Percentiles rank a stretch among this genome's conserved stretches.
Evolutionary conservation across 1,140 invertebrate species (phyloP).

Genomic region (Ceratosolen solmsi): DNA sequence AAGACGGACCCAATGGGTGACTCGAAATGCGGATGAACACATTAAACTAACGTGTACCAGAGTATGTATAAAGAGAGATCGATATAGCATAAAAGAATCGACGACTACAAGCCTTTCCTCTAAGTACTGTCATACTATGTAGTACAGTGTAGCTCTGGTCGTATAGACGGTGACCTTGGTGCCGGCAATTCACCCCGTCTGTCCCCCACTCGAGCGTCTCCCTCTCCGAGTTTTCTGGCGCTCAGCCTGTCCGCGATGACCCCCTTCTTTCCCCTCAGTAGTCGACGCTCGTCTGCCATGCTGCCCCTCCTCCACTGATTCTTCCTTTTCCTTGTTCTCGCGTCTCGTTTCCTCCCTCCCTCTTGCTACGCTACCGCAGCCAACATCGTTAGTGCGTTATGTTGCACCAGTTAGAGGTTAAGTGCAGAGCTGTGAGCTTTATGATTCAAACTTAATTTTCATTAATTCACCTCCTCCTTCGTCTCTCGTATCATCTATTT

Average conservation of each 20-base stretch:
- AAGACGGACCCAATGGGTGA: not conserved
- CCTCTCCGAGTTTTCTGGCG: constrained; percentile 49
- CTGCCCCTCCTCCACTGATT: constrained; percentile 8
- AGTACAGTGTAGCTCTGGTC: constrained; percentile 55
- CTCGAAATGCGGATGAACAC: constrained; percentile 10
- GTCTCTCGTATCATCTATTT: not conserved
- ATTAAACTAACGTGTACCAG: not conserved
- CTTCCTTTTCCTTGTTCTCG: constrained; percentile 55
- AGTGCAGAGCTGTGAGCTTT: not conserved
- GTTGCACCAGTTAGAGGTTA: constrained; percentile 48
- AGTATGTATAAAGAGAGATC: constrained; percentile 1
- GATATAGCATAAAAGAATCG: constrained; percentile 11
- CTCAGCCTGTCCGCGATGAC: constrained; percentile 28
- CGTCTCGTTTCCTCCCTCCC: constrained; percentile 29
- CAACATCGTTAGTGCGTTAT: constrained; percentile 26
- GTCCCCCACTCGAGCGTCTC: constrained; percentile 61
- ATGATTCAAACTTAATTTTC: not conserved
- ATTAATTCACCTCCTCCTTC: not conserved
- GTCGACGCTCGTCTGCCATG: constrained; percentile 29
- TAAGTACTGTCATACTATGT: constrained; percentile 20
- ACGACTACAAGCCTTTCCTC: not conserved
- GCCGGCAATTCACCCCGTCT: constrained; percentile 74
- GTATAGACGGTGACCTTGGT: constrained; percentile 74
- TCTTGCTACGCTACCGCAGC: constrained; percentile 46
- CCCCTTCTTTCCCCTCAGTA: constrained; percentile 26